A percentile compares a stretch with the other conserved stretches of the same genome.
Evolutionary conservation across 2,888 invertebrate species (phyloP).

Genomic region (Erebia epiphron): DNA sequence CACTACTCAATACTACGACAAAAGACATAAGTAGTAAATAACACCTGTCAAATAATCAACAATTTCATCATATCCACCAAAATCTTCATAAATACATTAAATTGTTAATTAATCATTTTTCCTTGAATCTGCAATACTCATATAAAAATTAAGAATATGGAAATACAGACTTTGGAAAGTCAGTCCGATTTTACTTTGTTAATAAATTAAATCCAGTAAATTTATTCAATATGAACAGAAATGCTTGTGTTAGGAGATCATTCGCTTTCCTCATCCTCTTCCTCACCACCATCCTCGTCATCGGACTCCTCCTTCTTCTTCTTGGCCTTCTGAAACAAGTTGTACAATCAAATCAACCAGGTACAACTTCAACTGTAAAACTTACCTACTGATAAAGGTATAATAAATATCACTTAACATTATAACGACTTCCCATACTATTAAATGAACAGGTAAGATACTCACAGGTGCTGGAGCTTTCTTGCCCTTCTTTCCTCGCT

Average conservation of each 20-base stretch:
- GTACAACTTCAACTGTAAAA: neutral
- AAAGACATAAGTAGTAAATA: conserved; percentile 61
- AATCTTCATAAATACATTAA: conserved; percentile 47
- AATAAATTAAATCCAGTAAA: conserved; percentile 83
- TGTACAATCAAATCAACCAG: conserved; percentile 6
- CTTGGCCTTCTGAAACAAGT: conserved; percentile 67
- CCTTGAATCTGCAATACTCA: conserved; percentile 39
- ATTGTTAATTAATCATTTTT: conserved; percentile 40
- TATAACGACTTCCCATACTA: neutral
- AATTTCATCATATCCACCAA: conserved; percentile 63
- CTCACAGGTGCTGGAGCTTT: conserved; percentile 74
- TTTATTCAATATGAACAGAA: conserved; percentile 82
- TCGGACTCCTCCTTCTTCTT: conserved; percentile 86
- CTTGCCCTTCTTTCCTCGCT: conserved; percentile 82
- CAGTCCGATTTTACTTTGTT: conserved; percentile 78
- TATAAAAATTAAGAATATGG: conserved; percentile 40
- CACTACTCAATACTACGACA: conserved; percentile 56
- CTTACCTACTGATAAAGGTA: neutral
- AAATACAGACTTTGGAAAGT: conserved; percentile 78
- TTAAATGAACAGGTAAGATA: conserved; percentile 31
- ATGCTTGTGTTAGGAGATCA: conserved; percentile 77
- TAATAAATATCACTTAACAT: conserved; percentile 13
- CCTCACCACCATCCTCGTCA: conserved; percentile 85
- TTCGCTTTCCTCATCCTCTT: conserved; percentile 86
- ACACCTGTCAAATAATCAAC: conserved; percentile 62